A percentile compares a stretch with the other conserved stretches of the same genome.
phyloP scores from a whole-genome alignment of 2,888 invertebrate species.

The Cryptus viduatorius region DNA sequence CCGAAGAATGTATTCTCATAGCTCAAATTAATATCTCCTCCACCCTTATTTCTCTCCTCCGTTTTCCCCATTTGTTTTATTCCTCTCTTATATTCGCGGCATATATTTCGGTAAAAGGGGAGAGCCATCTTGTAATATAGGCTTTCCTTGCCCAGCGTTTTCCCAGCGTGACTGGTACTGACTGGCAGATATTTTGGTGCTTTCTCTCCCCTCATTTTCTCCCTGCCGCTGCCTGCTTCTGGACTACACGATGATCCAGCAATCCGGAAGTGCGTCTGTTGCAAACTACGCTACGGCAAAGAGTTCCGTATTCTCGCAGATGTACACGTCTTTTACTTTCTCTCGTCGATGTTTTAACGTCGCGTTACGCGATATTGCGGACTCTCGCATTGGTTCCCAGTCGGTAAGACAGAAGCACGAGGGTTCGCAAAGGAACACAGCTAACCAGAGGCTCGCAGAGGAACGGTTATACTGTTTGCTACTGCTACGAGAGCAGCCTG shows the following conservation, averaged over 20 bases:
- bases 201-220: neutral
- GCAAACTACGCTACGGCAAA: neutral
- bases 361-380: neutral
- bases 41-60: neutral
- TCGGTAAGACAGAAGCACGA: constrained; percentile 21
- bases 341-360: neutral
- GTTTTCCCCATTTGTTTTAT: neutral
- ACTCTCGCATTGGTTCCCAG: neutral
- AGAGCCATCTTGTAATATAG: neutral
- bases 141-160: neutral
- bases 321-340: neutral
- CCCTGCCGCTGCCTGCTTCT: neutral
- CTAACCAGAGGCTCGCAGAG: constrained; percentile 14
- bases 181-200: constrained; percentile 28
- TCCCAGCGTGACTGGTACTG: constrained; percentile 36
- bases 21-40: constrained; percentile 3
- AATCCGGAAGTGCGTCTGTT: constrained; percentile 1
- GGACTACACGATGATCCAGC: constrained; percentile 14
- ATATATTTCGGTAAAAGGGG: neutral
- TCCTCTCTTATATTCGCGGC: neutral
- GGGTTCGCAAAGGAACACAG: neutral
- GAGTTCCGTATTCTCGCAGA: neutral
- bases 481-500: neutral
- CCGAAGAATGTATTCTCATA: neutral
- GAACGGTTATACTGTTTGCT: constrained; percentile 6